Conservation (phyloP, 2,797 vertebrate genomes). For the Gila robusta region DNA sequence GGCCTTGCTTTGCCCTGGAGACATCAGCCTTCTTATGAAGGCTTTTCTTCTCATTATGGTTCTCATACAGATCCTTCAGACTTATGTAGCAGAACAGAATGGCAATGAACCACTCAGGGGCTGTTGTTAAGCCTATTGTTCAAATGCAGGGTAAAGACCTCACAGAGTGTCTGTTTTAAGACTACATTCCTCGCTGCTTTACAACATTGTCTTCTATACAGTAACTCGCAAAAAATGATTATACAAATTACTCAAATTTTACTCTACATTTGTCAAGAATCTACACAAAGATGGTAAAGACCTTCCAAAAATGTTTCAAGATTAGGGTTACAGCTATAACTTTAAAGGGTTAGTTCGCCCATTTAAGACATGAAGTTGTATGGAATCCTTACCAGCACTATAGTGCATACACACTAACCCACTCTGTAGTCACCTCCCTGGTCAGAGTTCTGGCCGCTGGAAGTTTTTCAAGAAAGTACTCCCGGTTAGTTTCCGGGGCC, state of each 20-base stretch:
- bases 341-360: too few relatives aligned
- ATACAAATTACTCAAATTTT: background rate
- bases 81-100: constrained; percentile 16
- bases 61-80: constrained; percentile 38
- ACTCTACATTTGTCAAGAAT: constrained; percentile 4
- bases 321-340: too few relatives aligned
- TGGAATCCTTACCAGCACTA: too few relatives aligned
- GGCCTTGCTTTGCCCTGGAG: constrained; percentile 43
- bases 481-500: too few relatives aligned
- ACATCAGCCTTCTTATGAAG: constrained; percentile 35
- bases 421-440: too few relatives aligned
- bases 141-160: background rate
- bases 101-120: constrained; percentile 15
- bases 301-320: background rate
- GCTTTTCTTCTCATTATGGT: constrained; percentile 44
- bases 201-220: background rate
- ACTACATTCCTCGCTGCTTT: background rate
- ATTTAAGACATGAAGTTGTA: too few relatives aligned
- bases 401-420: too few relatives aligned
- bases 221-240: background rate
- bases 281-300: background rate
- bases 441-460: too few relatives aligned
- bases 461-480: too few relatives aligned
- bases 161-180: background rate
- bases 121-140: constrained; percentile 8